Percentiles rank a stretch among this genome's conserved stretches.
phyloP scores from a whole-genome alignment of 1,140 invertebrate genomes.

The Whitmania pigra region DNA sequence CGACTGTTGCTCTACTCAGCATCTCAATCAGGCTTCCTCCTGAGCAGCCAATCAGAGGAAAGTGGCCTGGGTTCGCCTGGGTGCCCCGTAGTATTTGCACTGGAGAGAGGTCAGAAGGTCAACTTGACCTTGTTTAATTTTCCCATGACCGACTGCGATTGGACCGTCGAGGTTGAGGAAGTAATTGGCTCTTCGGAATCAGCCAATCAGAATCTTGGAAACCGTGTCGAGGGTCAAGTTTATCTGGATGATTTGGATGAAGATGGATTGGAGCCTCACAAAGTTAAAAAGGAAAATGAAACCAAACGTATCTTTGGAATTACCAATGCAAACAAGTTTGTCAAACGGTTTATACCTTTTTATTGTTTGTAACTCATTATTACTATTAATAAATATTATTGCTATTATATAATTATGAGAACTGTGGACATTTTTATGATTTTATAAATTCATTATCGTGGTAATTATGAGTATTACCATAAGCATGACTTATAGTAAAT shows the following conservation, averaged over 20 bases:
- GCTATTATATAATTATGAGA: too few species aligned
- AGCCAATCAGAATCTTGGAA: not conserved
- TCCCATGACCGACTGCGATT: not conserved
- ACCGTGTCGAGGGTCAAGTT: not conserved
- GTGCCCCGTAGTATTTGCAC: not conserved
- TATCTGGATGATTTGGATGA: not conserved
- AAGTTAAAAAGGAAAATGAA: too few species aligned
- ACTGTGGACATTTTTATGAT: too few species aligned
- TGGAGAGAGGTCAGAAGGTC: constrained; percentile 1
- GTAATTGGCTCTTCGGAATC: not conserved
- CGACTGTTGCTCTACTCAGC: too few species aligned
- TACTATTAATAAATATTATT: too few species aligned
- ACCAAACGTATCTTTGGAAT: too few species aligned
- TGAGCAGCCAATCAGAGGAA: not conserved
- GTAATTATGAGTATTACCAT: too few species aligned
- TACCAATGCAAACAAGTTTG: too few species aligned
- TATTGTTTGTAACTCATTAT: too few species aligned
- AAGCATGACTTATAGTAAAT: too few species aligned
- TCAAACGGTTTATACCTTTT: too few species aligned
- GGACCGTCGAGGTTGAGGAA: not conserved
- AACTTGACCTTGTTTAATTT: constrained; percentile 11
- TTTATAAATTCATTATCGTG: too few species aligned
- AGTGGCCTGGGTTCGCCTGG: not conserved
- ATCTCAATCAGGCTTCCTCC: not conserved
- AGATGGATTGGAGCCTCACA: not conserved